Percentiles rank a stretch among this genome's conserved stretches.
Evolutionary conservation across 1,140 invertebrate genomes (phyloP).

Genomic region (Maconellicoccus hirsutus): DNA sequence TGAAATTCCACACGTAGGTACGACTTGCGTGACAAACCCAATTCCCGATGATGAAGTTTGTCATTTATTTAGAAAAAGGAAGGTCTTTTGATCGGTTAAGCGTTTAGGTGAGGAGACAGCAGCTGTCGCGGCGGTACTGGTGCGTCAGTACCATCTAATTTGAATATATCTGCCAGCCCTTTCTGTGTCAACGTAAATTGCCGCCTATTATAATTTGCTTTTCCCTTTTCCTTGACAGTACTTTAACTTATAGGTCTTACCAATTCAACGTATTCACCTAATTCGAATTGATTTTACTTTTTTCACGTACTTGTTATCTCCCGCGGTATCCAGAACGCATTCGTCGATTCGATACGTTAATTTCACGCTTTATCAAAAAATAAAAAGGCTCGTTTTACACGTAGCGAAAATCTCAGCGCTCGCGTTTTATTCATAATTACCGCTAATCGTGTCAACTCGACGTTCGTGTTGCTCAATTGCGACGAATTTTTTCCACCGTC

Average conservation of each 20-base stretch:
- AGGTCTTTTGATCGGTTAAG: constrained; percentile 13
- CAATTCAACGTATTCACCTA: neutral
- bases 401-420: too few relatives aligned
- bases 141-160: constrained; percentile 14
- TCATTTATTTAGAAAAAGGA: constrained; percentile 11
- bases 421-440: too few relatives aligned
- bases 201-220: constrained; percentile 20
- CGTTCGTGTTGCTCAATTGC: too few relatives aligned
- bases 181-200: constrained; percentile 20
- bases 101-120: constrained; percentile 17
- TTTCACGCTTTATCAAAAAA: too few relatives aligned
- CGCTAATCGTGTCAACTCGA: too few relatives aligned
- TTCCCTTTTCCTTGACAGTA: neutral
- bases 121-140: constrained; percentile 11
- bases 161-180: constrained; percentile 21
- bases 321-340: too few relatives aligned
- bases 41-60: constrained; percentile 4
- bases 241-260: neutral
- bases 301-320: too few relatives aligned
- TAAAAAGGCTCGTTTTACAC: too few relatives aligned
- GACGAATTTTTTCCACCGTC: too few relatives aligned
- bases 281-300: neutral
- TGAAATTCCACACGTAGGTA: neutral
- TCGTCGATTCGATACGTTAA: too few relatives aligned
- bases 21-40: constrained; percentile 4